Base-by-base conservation (phyloP, 2,113 vertebrate species). In the Syngnathoides biaculeatus region DNA sequence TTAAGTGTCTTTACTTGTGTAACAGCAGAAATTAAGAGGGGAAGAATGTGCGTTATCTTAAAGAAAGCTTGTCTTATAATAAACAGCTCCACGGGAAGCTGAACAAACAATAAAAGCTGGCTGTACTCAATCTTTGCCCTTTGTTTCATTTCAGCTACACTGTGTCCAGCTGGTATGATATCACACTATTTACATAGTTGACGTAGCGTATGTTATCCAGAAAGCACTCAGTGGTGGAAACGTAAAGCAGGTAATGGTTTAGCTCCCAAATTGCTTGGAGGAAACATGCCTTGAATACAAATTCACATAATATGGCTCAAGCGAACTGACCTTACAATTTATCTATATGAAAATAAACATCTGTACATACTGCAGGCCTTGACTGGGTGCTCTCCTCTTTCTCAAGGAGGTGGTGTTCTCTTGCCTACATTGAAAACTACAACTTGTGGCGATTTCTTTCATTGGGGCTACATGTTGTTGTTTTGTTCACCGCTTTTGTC, bases 381-480 rank as follows among this genome's bases (percentile, higher is more conserved):
- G 74, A 77, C 69, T 70, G 26, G 63, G 53, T 52, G 27, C 64
- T 53, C n/a, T 73, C 3, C 1, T 11, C 40, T 30, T 39, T 60
- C 57, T 53, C 50, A 22, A 73, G 68, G 48, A 77, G 64, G 67
- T 43, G 50, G 56, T 48, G 74, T 65, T 50, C 67, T 73, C 52
- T 71, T 64, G 26, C 24, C 65, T 48, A 56, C 56, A 40, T 58
- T 75, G 69, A 74, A 76, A 69, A 67, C 43, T 57, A 55, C 57
- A 68, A 56, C 75, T 26, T 1, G 26, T 14, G n/a, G 70, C 45
- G 8, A 66, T 50, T 68, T 79, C 50, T 40, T 77, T 78, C 79
- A 84, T 64, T 61, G 75, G 69, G 50, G 20, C 43, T 67, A 65
- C n/a, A 42, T 42, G n/a, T 53, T 71, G 62, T 71, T 75, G 57